Base-by-base conservation (phyloP, 2,113 vertebrate species). In the Phalacrocorax carbo region DNA sequence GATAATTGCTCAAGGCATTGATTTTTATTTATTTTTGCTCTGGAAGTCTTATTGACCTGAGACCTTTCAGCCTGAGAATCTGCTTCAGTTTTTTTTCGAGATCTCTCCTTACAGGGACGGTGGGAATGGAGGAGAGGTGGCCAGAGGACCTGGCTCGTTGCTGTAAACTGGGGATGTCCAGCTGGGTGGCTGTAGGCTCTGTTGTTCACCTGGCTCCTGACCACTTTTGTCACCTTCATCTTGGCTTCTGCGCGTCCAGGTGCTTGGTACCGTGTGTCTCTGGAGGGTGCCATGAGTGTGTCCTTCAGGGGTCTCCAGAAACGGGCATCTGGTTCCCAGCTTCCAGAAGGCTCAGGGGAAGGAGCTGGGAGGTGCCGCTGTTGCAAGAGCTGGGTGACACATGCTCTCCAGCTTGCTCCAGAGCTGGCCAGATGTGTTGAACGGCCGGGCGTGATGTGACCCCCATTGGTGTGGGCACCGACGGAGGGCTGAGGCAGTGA, bases 71-170 rank as follows among this genome's bases (percentile, higher is more conserved):
- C 62, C 42, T 62, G 71, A 90, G 51, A 46, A 62, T 72, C 22
- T n/a, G 26, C 55, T 42, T 48, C 2, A 3, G 14, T 20, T 30
- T 49, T 70, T 70, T 62, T 49, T 38, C 38, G 34, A 75, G 70
- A 49, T 5, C 3, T 51, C 15, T 44, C 51, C 27, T 72, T 62
- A 77, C 3, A 2, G 0, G 0, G 14, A 4, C 44, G 42, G 2
- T 80, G 44, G 58, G 71, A 60, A 36, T 11, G 38, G 51, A 46
- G 64, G 40, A 49, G 58, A 61, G 30, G 60, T 0, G 0, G 72
- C 46, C 69, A 25, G 36, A 84, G 10, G 26, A 51, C 11, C 44
- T 2, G 5, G 5, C 30, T 49, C 0, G 0, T 54, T 70, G 68
- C 23, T 52, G 2, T 25, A 40, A 80, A 42, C 36, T 10, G 18